Base-by-base conservation (phyloP, 2,797 vertebrate species). In the Denticeps clupeoides region DNA sequence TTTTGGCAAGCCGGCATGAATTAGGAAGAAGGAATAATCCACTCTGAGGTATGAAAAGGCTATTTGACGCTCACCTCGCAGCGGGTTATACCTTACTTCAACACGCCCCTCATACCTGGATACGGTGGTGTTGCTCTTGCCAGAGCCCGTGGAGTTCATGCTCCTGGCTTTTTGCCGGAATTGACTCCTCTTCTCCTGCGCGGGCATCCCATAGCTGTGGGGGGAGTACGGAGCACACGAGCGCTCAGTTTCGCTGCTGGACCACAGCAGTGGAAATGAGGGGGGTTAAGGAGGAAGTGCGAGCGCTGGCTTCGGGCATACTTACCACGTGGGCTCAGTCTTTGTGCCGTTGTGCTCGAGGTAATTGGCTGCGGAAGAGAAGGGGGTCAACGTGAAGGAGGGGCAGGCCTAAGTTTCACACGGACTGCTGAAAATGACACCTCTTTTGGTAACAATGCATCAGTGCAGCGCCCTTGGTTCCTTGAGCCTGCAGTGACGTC, bases 141-240 rank as follows among this genome's bases (percentile, higher is more conserved):
- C 94, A 37, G 94, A 99, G 38, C 94, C 93, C 0, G 90, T 91
- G 2, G 94, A 99, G 78, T 94, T 99, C 90, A 99, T 94, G 77
- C 92, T 99, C 80, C 85, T 81, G 45, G 84, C 89, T 51, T 81
- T 88, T 69, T 94, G 89, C 63, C 89, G 90, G 72, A 87, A 97
- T 70, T 85, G 89, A 62, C 77, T 82, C 71, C 93, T 86, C 73
- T 80, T 90, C 64, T 91, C 87, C 74, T 88, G 81, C 6, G 88
- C 91, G 66, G 71, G 75, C 27, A 88, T 83, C 72, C 73, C 80
- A 77, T 75, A 77, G 42, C 77, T 80, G 25, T 19, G 26, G 19
- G 9, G 8, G 18, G 21, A 19, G 24, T 19, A 56, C 9, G 58
- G 7, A 47, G n/a, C 4, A 48, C 4, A 26, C 5, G 18, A 6